Conservation (phyloP, 1,140 invertebrate genomes). For the Aleiodes sp. region DNA sequence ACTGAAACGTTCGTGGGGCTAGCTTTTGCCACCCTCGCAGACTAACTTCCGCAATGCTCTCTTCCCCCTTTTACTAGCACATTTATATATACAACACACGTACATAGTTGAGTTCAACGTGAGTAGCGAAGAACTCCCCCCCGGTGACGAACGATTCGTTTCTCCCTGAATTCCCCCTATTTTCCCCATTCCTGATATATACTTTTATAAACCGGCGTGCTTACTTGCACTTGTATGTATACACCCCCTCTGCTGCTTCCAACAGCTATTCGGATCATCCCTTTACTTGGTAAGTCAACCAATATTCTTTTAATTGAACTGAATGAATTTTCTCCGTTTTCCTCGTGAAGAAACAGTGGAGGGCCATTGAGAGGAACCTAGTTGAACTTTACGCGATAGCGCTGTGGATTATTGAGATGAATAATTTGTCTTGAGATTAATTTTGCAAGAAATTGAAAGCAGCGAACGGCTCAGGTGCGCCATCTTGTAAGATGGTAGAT, state of each 20-base stretch:
- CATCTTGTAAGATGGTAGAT: not conserved
- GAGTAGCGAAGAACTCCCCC: not conserved
- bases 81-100: slow-evolving; percentile 2
- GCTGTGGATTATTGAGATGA: not conserved
- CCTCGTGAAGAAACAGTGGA: not conserved
- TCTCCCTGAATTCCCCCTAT: not conserved
- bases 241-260: not conserved
- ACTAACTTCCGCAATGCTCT: slow-evolving; percentile 28
- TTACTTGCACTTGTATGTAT: not conserved
- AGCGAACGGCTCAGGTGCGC: not conserved
- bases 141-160: not conserved
- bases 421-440: not conserved
- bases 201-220: slow-evolving; percentile 2
- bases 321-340: not conserved
- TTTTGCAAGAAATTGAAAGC: not conserved
- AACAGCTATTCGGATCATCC: not conserved
- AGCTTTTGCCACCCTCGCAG: slow-evolving; percentile 29
- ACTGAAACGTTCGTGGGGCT: slow-evolving; percentile 22
- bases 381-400: not conserved
- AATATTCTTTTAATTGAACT: not conserved
- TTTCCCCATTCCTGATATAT: not conserved
- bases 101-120: not conserved
- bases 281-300: not conserved
- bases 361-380: not conserved
- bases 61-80: slow-evolving; percentile 13